Evolutionary conservation across 2,113 vertebrate genomes (phyloP), one percentile per base, ranked within the genome.

Genomic region (Shinisaurus crocodilurus): DNA sequence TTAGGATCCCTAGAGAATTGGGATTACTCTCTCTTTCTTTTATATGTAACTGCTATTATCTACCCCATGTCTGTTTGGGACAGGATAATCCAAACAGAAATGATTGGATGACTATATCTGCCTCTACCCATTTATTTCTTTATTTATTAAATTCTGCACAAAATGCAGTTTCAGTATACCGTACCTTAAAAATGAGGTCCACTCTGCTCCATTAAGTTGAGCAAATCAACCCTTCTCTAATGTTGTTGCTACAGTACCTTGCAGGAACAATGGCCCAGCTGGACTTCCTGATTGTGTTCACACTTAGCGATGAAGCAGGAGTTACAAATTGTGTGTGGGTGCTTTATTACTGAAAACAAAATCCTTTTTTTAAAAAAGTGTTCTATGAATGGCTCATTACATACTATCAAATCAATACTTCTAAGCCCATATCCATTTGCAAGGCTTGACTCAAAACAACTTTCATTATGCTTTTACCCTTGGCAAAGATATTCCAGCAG

Each of bases 271-370:
- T 82, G 60, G 54, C 40, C 57, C 48, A 82, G 67, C 50, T 87
- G 60, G 76, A 60, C 32, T 57, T 90, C 32, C 69, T 87, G 48
- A 70, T 75, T 60, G 72, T 86, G 23, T 76, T 70, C 45, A 32
- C 20, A 87, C 67, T 65, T 45, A 37, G 77, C 34, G 2, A 75
- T 87, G 77, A n/a, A 82, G 57, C 34, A 45, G 23, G 54, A 90
- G 79, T 75, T 82, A 90, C 77, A 90, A 90, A 82, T n/a, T 82
- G 77, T 34, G 29, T 74, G 45, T 48, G 32, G 40, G 69, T 20
- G 60, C 57, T 89, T 74, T 83, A 83, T 63, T 82, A 87, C 37
- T 34, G 32, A 87, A 82, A 90, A 87, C 67, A 74, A 81, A 74
- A 87, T 43, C 69, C 43, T 27, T 67, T 60, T 45, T 63, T 29